Evolutionary conservation across 1,140 invertebrate genomes (phyloP).

Genomic region (Ceratina japonica): DNA sequence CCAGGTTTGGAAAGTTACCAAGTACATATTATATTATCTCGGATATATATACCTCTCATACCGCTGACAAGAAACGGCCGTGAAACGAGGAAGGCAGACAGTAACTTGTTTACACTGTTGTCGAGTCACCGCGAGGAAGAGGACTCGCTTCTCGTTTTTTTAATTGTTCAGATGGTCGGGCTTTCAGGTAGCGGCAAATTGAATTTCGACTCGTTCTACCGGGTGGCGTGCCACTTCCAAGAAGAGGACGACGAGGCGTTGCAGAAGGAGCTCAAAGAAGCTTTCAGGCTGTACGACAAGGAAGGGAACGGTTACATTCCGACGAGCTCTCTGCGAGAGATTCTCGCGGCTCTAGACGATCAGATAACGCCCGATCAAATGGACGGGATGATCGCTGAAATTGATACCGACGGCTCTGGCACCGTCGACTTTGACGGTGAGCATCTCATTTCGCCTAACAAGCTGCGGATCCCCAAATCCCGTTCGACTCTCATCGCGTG

Average conservation of each 20-base stretch:
- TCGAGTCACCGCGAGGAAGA: background rate
- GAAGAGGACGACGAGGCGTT: slow-evolving; percentile 89
- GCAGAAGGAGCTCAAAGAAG: slow-evolving; percentile 87
- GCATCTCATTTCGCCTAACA: slow-evolving; percentile 24
- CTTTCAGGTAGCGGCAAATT: slow-evolving; percentile 82
- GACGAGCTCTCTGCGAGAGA: slow-evolving; percentile 88
- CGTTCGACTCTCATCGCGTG: background rate
- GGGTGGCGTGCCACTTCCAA: slow-evolving; percentile 85
- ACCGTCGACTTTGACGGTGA: slow-evolving; percentile 92
- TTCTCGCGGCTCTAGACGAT: slow-evolving; percentile 88
- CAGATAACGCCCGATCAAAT: slow-evolving; percentile 89
- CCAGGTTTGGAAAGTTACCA: slow-evolving; percentile 41
- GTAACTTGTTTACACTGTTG: slow-evolving; percentile 31
- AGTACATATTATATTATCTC: slow-evolving; percentile 12
- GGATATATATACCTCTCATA: slow-evolving; percentile 11
- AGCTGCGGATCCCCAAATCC: background rate
- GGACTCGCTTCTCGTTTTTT: background rate
- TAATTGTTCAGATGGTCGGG: background rate
- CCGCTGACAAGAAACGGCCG: background rate
- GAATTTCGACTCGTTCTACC: slow-evolving; percentile 85
- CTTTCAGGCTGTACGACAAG: slow-evolving; percentile 87
- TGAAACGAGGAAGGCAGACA: background rate
- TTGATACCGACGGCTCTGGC: slow-evolving; percentile 89
- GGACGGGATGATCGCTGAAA: slow-evolving; percentile 92
- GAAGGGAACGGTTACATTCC: slow-evolving; percentile 91